Evolutionary conservation across 2,113 vertebrate genomes (phyloP), one percentile per base, ranked within the genome.

Genomic region (Junco hyemalis): DNA sequence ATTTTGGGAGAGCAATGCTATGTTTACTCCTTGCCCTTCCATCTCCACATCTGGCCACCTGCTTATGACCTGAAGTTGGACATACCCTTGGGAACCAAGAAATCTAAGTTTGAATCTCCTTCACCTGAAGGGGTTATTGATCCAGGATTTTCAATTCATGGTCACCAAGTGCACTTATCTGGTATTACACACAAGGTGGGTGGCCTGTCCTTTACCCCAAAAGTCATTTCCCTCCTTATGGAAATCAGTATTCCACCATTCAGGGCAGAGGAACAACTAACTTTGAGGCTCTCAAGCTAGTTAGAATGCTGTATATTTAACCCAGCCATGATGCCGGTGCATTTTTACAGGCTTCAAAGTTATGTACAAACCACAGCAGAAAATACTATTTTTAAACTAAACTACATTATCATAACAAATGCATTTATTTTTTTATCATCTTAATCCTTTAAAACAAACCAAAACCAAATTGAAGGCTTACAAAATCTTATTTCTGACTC

Each of bases 391-490:
- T 85, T 79, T 38, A 44, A 51, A 6, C 35, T 88, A 23, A 63
- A 50, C 1, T 53, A 15, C 8, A 35, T 19, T 36, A 56, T 61
- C 8, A 29, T 15, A 16, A 81, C 11, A 10, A 61, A 65, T 16
- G 10, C 4, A 54, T 6, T 35, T 79, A 14, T 29, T 80, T 74
- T 69, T 50, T 86, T 36, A 53, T 74, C 13, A 47, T 23, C n/a
- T 93, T 81, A 53, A 93, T 81, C 19, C 23, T 60, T 92, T 50
- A 68, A 90, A 71, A 81, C n/a, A 86, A 95, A 53, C 51, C 11
- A 44, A 85, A 12, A 53, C 11, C 56, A 71, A 71, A 66, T 25
- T 40, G 45, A 21, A 90, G 60, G 73, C 35, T 8, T 59, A 51
- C 18, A 61, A 82, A 79, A 76, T 57, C 50, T 76, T 50, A 65